Evolutionary conservation across 2,113 vertebrate species (phyloP).

Genomic region (Caracal caracal): DNA sequence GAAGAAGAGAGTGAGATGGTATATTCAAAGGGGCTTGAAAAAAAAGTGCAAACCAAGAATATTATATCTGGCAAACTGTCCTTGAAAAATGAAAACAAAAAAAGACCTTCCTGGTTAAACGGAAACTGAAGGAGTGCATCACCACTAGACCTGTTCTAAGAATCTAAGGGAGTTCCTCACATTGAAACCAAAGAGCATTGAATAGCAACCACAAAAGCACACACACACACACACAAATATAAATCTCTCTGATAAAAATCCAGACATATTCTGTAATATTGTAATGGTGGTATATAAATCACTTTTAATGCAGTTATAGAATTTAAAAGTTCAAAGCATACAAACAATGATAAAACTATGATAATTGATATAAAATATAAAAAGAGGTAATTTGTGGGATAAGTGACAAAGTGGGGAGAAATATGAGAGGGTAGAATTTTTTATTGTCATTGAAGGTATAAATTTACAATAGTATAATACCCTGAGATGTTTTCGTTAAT

Average conservation of each 20-base stretch:
- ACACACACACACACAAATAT: not conserved
- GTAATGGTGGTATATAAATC: not conserved
- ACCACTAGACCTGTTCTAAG: not conserved
- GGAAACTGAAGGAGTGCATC: not conserved
- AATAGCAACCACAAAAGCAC: not conserved
- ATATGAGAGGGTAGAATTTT: not conserved
- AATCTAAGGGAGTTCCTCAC: not conserved
- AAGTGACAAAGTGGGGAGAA: not conserved
- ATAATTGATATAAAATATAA: not conserved
- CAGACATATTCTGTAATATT: not conserved
- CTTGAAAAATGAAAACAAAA: not conserved
- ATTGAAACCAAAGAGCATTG: not conserved
- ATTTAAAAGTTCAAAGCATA: not conserved
- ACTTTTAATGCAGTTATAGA: not conserved
- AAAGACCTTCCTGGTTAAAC: not conserved
- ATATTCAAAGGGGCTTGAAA: not conserved
- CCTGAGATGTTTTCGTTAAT: not conserved
- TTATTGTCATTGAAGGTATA: not conserved
- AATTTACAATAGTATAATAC: not conserved
- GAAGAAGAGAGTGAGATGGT: not conserved
- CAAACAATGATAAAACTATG: not conserved
- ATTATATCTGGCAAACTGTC: not conserved
- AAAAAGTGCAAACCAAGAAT: not conserved
- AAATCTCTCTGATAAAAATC: not conserved
- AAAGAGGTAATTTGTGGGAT: not conserved